Evolutionary conservation across 2,888 invertebrate genomes (phyloP).

Genomic region (Malacosoma neustria): DNA sequence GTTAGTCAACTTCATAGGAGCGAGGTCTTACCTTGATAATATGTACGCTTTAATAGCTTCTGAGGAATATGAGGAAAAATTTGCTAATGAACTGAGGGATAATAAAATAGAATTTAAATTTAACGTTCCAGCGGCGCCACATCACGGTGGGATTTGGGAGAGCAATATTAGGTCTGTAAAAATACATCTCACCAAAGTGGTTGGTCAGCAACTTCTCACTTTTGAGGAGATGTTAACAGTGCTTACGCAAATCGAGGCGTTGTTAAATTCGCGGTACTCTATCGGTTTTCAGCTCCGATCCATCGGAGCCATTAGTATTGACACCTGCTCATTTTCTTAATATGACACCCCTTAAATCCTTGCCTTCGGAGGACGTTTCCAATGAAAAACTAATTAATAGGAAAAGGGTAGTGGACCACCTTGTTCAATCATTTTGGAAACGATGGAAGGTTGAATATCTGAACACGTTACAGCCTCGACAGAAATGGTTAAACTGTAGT

Average conservation of each 20-base stretch:
- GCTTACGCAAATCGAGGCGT: neutral
- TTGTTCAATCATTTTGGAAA: no score
- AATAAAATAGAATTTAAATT: constrained; percentile 1
- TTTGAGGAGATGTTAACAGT: constrained; percentile 1
- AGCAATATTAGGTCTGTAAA: neutral
- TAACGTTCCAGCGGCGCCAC: neutral
- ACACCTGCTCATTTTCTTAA: no score
- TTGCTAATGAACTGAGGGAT: neutral
- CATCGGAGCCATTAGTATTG: neutral
- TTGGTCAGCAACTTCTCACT: neutral
- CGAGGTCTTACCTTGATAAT: constrained; percentile 3
- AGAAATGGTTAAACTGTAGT: no score
- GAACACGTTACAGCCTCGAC: no score
- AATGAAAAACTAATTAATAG: no score
- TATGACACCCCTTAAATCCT: no score
- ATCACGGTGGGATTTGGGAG: neutral
- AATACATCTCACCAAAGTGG: neutral
- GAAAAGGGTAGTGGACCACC: no score
- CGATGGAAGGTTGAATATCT: no score
- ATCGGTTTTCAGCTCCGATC: neutral
- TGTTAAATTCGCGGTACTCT: neutral
- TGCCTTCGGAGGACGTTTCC: no score
- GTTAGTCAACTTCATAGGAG: neutral
- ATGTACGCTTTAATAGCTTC: neutral
- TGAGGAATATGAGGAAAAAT: neutral